phyloP scores from a whole-genome alignment of 2,888 invertebrate species.

The Pardosa pseudoannulata region DNA sequence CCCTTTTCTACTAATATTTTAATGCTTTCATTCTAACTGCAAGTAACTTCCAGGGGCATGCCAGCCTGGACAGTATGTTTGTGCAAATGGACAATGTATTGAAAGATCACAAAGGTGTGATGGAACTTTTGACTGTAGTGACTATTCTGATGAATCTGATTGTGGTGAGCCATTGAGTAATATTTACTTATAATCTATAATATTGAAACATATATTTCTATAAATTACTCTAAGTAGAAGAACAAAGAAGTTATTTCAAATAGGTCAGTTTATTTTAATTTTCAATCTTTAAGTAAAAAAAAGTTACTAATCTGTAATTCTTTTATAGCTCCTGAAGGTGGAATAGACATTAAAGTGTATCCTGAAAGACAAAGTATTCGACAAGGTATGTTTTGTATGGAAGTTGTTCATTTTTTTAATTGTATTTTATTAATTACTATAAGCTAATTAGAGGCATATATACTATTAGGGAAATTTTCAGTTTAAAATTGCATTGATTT shows the following conservation, averaged over 20 bases:
- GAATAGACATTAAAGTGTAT: slow-evolving; percentile 83
- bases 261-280: too few species aligned
- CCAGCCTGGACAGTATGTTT: slow-evolving; percentile 81
- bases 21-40: background rate
- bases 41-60: slow-evolving; percentile 74
- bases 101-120: slow-evolving; percentile 88
- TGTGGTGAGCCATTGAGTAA: slow-evolving; percentile 79
- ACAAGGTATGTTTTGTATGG: slow-evolving; percentile 86
- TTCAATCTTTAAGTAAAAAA: too few species aligned
- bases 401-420: too few species aligned
- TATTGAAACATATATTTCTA: too few species aligned
- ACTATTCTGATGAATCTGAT: slow-evolving; percentile 93
- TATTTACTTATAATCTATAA: background rate
- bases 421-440: too few species aligned
- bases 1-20: background rate
- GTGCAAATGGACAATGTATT: slow-evolving; percentile 85
- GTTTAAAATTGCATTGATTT: too few species aligned
- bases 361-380: slow-evolving; percentile 87
- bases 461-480: too few species aligned
- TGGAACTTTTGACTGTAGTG: slow-evolving; percentile 92
- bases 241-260: too few species aligned
- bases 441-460: too few species aligned
- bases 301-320: too few species aligned
- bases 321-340: slow-evolving; percentile 71
- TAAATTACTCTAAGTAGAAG: too few species aligned